A percentile compares a stretch with the other conserved stretches of the same genome.
Evolutionary conservation across 2,888 invertebrate species (phyloP).

Genomic region (Beris morrisii): DNA sequence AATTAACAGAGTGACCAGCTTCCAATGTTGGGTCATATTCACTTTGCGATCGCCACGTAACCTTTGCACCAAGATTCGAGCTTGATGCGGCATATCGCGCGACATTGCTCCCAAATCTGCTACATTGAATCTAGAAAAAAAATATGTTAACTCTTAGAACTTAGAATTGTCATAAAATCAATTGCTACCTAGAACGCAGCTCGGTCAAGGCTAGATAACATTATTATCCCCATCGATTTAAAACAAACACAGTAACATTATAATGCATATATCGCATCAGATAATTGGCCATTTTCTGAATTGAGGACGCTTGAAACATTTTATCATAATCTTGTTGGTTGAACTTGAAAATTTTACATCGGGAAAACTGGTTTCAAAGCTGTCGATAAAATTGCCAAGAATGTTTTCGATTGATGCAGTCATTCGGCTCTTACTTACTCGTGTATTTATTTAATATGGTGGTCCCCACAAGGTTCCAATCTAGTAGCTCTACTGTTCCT

Average conservation of each 20-base stretch:
- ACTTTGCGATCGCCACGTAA: constrained; percentile 60
- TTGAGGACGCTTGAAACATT: background rate
- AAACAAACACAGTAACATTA: background rate
- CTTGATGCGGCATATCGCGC: constrained; percentile 62
- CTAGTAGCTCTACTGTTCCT: too few species aligned
- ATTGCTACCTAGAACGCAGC: constrained; percentile 1
- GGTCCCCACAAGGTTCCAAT: too few species aligned
- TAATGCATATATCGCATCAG: too few species aligned
- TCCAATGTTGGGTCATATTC: constrained; percentile 63
- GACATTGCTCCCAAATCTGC: constrained; percentile 65
- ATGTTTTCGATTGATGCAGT: too few species aligned
- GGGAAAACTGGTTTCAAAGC: too few species aligned
- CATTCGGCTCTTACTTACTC: too few species aligned
- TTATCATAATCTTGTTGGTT: constrained; percentile 11
- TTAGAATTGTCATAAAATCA: background rate
- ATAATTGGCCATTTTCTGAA: background rate
- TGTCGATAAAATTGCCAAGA: too few species aligned
- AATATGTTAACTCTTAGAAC: too few species aligned
- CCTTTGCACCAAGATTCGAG: constrained; percentile 59
- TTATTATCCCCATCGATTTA: background rate
- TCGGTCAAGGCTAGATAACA: background rate
- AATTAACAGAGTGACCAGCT: constrained; percentile 63
- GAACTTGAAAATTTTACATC: constrained; percentile 16
- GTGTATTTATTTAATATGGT: too few species aligned
- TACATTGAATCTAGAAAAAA: constrained; percentile 57